Percentiles rank a stretch among this genome's conserved stretches.
Conservation (phyloP, 92 coral and sea anemone species). For the Porites rus region DNA sequence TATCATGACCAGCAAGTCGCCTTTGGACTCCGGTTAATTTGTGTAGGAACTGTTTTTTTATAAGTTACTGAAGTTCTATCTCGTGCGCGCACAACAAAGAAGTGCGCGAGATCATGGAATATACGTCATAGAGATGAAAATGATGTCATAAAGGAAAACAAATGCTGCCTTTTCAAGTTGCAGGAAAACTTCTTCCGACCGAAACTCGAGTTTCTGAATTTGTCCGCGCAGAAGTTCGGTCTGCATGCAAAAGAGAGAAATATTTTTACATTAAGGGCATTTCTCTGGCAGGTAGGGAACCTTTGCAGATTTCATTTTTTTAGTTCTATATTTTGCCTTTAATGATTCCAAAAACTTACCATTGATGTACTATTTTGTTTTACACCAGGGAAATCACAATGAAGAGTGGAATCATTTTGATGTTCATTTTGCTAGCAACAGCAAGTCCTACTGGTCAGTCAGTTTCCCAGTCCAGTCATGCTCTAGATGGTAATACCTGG, state of each 20-base stretch:
- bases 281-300: constrained; percentile 12
- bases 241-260: neutral
- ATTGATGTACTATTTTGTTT: neutral
- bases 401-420: constrained; percentile 14
- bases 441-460: constrained; percentile 39
- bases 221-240: neutral
- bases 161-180: neutral
- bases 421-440: constrained; percentile 26
- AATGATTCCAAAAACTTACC: neutral
- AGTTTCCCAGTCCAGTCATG: constrained; percentile 1
- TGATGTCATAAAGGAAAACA: constrained; percentile 26
- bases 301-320: neutral
- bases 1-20: too few species aligned
- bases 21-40: too few species aligned
- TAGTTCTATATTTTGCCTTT: neutral
- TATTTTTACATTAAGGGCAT: too few species aligned
- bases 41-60: too few species aligned
- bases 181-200: neutral
- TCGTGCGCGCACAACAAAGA: neutral
- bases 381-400: constrained; percentile 13
- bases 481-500: constrained; percentile 3
- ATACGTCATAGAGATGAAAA: constrained; percentile 18
- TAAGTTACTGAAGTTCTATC: too few species aligned
- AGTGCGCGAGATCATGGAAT: constrained; percentile 17
- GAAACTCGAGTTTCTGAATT: neutral